A percentile compares a stretch with the other conserved stretches of the same genome.
Conservation (phyloP, 2,113 vertebrate genomes). For the Baryphthengus martii region DNA sequence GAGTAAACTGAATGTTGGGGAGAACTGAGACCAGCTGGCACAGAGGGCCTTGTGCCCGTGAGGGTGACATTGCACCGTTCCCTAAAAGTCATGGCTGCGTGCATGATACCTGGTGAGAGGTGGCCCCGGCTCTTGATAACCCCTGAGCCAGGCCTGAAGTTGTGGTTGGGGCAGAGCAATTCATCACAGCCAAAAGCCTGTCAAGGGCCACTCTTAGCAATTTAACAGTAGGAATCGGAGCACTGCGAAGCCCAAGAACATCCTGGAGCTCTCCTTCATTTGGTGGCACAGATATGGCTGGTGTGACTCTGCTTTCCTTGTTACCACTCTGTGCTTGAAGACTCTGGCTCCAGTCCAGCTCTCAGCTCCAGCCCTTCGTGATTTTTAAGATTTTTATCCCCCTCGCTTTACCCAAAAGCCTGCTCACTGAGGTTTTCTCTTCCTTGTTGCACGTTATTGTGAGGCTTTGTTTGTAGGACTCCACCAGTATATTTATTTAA, state of each 20-base stretch:
- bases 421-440: not conserved
- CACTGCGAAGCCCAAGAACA: not conserved
- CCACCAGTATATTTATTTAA: not conserved
- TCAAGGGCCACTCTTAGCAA: not conserved
- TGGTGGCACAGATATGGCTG: not conserved
- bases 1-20: not conserved
- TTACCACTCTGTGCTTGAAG: not conserved
- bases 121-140: not conserved
- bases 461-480: not conserved
- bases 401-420: not conserved
- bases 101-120: not conserved
- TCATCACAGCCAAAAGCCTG: not conserved
- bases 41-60: rapidly evolving
- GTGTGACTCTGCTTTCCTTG: not conserved
- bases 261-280: not conserved
- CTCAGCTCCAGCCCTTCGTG: not conserved
- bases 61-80: not conserved
- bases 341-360: not conserved
- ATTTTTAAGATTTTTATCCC: not conserved
- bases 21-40: not conserved
- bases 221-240: not conserved
- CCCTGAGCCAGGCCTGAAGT: not conserved
- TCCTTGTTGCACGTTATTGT: not conserved
- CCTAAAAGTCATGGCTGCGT: rapidly evolving
- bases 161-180: not conserved